Evolutionary conservation across 2,797 vertebrate species (phyloP).

Genomic region (Cynodonichthys magdalenae): DNA sequence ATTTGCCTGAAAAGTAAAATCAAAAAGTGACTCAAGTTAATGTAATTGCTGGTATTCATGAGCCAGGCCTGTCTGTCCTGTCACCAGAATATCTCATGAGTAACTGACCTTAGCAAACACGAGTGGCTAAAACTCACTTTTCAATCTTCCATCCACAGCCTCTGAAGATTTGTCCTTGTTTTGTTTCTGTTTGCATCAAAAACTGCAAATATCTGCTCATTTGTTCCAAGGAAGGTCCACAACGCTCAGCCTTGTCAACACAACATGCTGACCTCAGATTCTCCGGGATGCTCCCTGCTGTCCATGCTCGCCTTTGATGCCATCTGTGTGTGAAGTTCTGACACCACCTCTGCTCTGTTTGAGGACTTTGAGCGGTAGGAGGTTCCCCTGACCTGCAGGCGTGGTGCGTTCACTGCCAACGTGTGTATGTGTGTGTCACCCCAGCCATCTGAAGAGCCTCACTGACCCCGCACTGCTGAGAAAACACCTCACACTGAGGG

Average conservation of each 20-base stretch:
- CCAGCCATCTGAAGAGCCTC: constrained; percentile 42
- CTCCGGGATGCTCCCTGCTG: constrained; percentile 42
- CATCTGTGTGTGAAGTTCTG: constrained; percentile 59
- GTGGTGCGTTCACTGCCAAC: constrained; percentile 50
- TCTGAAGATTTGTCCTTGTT: background rate
- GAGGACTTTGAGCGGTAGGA: constrained; percentile 57
- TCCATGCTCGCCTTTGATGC: constrained; percentile 51
- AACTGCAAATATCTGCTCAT: constrained; percentile 29
- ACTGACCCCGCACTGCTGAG: constrained; percentile 51
- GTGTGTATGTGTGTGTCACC: background rate
- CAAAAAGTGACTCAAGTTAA: too few species aligned
- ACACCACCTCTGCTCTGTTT: constrained; percentile 50
- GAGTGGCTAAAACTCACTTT: background rate
- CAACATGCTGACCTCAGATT: constrained; percentile 43
- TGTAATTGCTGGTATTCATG: too few species aligned
- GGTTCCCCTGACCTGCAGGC: constrained; percentile 57
- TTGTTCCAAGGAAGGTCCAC: constrained; percentile 14
- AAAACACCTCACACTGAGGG: constrained; percentile 40
- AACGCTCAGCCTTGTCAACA: constrained; percentile 30
- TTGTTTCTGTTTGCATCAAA: constrained; percentile 25
- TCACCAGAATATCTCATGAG: too few species aligned
- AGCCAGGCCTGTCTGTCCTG: too few species aligned
- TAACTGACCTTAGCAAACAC: too few species aligned
- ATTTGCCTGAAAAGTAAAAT: too few species aligned
- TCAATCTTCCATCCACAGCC: background rate